Percentiles rank a stretch among this genome's conserved stretches.
phyloP scores from a whole-genome alignment of 2,113 vertebrate genomes.

The Microcebus griseorufus region DNA sequence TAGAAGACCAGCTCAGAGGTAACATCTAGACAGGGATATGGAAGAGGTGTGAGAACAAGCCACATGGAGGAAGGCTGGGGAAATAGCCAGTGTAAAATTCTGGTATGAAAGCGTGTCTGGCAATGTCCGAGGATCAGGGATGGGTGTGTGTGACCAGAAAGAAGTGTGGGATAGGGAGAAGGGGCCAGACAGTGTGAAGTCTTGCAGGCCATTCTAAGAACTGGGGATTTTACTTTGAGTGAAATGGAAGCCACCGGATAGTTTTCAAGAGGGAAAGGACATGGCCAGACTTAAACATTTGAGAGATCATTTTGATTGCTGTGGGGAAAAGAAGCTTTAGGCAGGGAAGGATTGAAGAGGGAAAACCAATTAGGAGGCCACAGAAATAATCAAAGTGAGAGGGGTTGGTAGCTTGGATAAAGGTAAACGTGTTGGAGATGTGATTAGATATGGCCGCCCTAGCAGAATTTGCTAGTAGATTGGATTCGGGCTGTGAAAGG shows the following conservation, averaged over 20 bases:
- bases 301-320: neutral
- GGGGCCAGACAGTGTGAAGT: too few relatives aligned
- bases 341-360: neutral
- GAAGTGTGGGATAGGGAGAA: neutral
- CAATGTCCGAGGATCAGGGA: neutral
- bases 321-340: neutral
- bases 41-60: neutral
- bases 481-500: neutral
- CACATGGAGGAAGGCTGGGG: neutral
- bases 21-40: neutral
- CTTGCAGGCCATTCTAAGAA: neutral
- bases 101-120: neutral
- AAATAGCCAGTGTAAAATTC: neutral
- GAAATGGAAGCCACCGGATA: neutral
- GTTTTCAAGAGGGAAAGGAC: neutral
- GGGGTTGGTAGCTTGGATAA: neutral
- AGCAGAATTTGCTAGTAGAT: neutral
- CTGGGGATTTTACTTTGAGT: neutral
- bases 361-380: neutral
- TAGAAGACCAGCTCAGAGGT: neutral
- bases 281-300: neutral
- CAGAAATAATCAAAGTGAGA: neutral
- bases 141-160: neutral
- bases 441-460: rapidly evolving
- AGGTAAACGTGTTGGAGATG: neutral